Percentiles rank a stretch among this genome's conserved stretches.
phyloP scores from a whole-genome alignment of 2,797 vertebrate species.

The Trachops cirrhosus region DNA sequence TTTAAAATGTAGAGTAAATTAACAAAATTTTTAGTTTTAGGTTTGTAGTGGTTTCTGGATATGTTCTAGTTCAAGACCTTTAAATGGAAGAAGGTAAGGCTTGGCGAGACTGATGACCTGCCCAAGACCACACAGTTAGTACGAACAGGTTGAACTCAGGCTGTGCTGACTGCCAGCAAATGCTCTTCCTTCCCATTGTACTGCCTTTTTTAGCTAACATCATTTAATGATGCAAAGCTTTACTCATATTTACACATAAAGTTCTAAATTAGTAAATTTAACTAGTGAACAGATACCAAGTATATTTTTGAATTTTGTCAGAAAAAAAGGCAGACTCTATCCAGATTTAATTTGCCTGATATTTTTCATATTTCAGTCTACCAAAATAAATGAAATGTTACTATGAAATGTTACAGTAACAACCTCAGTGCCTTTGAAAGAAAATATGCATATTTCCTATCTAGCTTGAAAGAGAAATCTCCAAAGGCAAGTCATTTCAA shows the following conservation, averaged over 20 bases:
- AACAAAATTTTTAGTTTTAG: conserved; percentile 9
- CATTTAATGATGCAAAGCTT: background rate
- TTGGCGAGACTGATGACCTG: background rate
- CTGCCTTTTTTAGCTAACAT: background rate
- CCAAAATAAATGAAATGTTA: conserved; percentile 36
- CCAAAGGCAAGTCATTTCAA: conserved; percentile 39
- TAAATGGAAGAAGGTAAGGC: background rate
- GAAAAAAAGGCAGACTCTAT: background rate
- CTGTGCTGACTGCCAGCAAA: background rate
- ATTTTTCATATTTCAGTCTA: conserved; percentile 9
- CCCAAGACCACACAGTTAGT: too few relatives aligned
- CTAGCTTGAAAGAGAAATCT: conserved; percentile 40
- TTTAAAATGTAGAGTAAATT: background rate
- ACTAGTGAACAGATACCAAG: conserved; percentile 14
- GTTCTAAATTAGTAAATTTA: conserved; percentile 4
- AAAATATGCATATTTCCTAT: conserved; percentile 25
- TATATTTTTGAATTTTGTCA: background rate
- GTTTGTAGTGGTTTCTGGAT: background rate
- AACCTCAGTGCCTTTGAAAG: conserved; percentile 20
- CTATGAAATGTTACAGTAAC: conserved; percentile 8
- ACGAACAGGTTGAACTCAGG: background rate
- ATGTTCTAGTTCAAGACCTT: background rate
- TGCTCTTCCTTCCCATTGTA: background rate
- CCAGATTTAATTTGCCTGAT: background rate
- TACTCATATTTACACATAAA: background rate